Base-by-base conservation (phyloP, 2,888 invertebrate genomes). In the Pasiphila rectangulata region DNA sequence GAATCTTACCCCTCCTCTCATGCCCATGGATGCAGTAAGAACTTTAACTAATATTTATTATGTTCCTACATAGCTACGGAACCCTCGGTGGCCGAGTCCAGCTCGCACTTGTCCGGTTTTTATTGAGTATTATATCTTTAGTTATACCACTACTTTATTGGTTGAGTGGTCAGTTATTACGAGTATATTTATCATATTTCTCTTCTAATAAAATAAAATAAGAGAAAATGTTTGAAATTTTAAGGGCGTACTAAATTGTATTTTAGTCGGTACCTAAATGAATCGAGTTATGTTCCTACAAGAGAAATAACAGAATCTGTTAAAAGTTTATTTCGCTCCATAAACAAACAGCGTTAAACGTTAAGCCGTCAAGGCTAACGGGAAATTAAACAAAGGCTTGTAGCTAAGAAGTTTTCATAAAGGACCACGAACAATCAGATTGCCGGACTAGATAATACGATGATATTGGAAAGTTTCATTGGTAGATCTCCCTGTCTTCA, bases 381-480 rank as follows among this genome's bases (percentile, higher is more conserved):
- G 32, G 35, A 45, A 47, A 46, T 45, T 42, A 47, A 46, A 47
- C 42, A 39, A 50, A 45, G 41, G 46, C 34, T 40, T 38, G 43
- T 39, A 38, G 35, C 37, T 48, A 25, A 25, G 12, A 24, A 46
- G 49, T 49, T 51, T 46, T 38, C 39, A 42, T 20, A 37, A 34
- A 46, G 42, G 15, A 41, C 24, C 45, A 34, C 42, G 4, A 44
- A 25, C 37, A 46, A 48, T 41, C 35, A 54, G 29, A 36, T 47
- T 42, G 23, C 1, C 19, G 23, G 36, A 36, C 35, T 30, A 36
- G 21, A 24, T 38, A 34, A 43, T 36, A 25, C 39, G 42, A 41
- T 38, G 19, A 46, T 49, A 48, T 47, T 51, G 45, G 40, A 47
- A 37, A 39, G 35, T 45, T 19, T 24, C 20, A 16, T 27, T 27